Evolutionary conservation across 2,888 invertebrate genomes (phyloP).

Genomic region (Pterostichus madidus): DNA sequence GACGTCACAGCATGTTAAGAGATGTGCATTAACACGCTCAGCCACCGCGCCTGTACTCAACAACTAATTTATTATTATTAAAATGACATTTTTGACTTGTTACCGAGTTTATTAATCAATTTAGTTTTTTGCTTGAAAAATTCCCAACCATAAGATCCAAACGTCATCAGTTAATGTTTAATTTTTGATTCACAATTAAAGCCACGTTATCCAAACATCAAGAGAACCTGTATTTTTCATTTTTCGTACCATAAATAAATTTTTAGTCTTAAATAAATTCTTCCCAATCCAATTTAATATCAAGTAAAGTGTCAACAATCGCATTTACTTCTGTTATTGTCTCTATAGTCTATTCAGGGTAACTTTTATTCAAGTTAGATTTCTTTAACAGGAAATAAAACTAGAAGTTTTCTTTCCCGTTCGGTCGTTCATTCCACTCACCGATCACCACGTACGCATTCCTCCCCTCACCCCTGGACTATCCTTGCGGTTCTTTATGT

Average conservation of each 20-base stretch:
- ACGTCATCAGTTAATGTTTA: too few species aligned
- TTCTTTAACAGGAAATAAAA: slow-evolving; percentile 56
- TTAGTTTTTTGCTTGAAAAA: too few species aligned
- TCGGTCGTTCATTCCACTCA: slow-evolving; percentile 47
- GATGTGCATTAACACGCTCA: too few species aligned
- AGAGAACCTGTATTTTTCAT: too few species aligned
- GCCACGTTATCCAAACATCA: too few species aligned
- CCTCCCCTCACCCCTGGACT: slow-evolving; percentile 10
- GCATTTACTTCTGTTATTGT: neutral
- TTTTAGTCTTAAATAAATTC: neutral
- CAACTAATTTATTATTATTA: too few species aligned
- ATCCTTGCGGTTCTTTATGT: slow-evolving; percentile 52
- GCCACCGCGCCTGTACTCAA: too few species aligned
- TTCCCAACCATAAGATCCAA: too few species aligned
- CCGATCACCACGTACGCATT: slow-evolving; percentile 46
- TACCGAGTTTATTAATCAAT: too few species aligned
- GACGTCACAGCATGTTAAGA: too few species aligned
- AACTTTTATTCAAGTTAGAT: slow-evolving; percentile 29
- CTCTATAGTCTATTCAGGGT: neutral
- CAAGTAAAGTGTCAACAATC: neutral
- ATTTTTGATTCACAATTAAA: too few species aligned
- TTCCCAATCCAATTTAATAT: neutral
- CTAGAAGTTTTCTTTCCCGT: slow-evolving; percentile 21
- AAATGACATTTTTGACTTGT: too few species aligned
- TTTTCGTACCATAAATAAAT: neutral